Conservation (phyloP, 1,140 invertebrate species). For the Teleopsis dalmanni region DNA sequence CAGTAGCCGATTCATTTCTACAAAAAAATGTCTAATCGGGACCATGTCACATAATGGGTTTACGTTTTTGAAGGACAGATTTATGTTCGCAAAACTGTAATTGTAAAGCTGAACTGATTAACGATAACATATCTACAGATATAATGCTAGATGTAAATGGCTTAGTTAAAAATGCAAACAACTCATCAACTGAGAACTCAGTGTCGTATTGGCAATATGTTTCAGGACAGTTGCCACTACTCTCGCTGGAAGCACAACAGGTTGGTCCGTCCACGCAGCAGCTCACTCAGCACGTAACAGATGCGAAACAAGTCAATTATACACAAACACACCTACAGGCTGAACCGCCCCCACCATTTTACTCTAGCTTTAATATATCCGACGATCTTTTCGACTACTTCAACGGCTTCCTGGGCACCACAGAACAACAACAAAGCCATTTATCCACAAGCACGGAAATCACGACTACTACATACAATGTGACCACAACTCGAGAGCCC, state of each 20-base stretch:
- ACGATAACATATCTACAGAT: no score
- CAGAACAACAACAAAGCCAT: slow-evolving; percentile 2
- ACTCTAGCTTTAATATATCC: slow-evolving; percentile 38
- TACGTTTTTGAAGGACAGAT: no score
- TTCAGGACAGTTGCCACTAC: slow-evolving; percentile 13
- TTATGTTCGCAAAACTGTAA: no score
- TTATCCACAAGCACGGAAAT: not conserved
- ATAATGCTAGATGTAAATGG: no score
- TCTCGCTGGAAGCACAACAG: slow-evolving; percentile 18
- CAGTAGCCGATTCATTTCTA: no score
- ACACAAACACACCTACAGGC: not conserved
- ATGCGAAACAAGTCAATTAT: not conserved
- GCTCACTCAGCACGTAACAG: slow-evolving; percentile 3
- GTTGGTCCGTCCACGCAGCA: slow-evolving; percentile 15
- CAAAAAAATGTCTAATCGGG: no score
- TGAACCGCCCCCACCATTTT: slow-evolving; percentile 21
- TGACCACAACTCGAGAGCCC: slow-evolving; percentile 28
- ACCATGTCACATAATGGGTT: no score
- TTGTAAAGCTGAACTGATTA: no score
- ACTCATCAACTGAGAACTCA: no score
- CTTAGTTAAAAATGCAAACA: no score
- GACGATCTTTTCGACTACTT: slow-evolving; percentile 40
- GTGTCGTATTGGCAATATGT: slow-evolving; percentile 12
- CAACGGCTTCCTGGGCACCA: slow-evolving; percentile 26
- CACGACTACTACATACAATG: slow-evolving; percentile 18